Conservation (phyloP, 2,113 vertebrate genomes). For the Gorsachius goisagi region DNA sequence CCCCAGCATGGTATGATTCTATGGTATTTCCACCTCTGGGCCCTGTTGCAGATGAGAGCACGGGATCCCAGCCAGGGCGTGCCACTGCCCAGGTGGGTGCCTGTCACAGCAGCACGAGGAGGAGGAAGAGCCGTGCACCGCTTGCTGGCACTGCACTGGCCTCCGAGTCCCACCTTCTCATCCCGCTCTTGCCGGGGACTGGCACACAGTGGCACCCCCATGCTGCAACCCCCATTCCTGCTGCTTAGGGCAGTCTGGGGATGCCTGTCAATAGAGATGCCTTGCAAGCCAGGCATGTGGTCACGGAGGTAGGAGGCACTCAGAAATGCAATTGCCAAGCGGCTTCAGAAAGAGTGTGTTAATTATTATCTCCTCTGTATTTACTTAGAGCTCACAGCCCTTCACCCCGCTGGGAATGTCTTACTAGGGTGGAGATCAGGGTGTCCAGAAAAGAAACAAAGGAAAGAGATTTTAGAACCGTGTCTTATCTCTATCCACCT, state of each 20-base stretch:
- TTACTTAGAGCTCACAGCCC: not conserved
- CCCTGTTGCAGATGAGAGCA: not conserved
- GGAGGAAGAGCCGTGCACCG: not conserved
- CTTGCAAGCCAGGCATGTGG: not conserved
- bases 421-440: not conserved
- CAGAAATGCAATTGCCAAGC: not conserved
- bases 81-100: not conserved
- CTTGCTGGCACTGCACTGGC: accelerated
- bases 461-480: not conserved
- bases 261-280: not conserved
- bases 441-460: not conserved
- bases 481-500: conserved; percentile 4
- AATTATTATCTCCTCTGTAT: conserved; percentile 1
- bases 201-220: not conserved
- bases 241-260: not conserved
- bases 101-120: not conserved
- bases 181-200: not conserved
- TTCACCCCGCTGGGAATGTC: not conserved
- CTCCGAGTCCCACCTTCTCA: not conserved
- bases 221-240: not conserved
- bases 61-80: accelerated
- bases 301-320: not conserved
- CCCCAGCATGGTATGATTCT: not conserved
- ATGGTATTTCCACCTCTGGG: not conserved
- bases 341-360: not conserved